Percentiles rank a stretch among this genome's conserved stretches.
phyloP scores from a whole-genome alignment of 2,888 invertebrate species.

The Orthosia gothica region DNA sequence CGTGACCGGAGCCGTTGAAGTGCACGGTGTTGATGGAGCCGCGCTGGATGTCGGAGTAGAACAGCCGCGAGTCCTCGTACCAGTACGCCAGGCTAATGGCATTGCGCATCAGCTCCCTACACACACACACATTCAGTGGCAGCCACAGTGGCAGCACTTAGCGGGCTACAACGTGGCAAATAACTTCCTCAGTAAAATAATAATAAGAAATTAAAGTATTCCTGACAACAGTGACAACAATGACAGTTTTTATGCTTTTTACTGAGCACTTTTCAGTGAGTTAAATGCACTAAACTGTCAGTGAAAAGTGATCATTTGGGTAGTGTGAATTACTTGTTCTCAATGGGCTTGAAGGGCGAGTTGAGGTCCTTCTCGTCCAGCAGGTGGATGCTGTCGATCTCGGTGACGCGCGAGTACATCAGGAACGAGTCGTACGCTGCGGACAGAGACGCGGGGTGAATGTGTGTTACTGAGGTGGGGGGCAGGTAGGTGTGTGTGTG shows the following conservation, averaged over 20 bases:
- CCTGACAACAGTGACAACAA: no score
- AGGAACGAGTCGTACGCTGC: conserved; percentile 95
- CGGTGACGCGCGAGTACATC: conserved; percentile 95
- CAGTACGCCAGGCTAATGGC: conserved; percentile 97
- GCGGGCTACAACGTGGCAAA: background rate
- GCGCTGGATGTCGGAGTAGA: conserved; percentile 97
- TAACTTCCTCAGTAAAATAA: background rate
- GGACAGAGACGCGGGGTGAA: conserved; percentile 42
- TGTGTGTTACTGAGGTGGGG: background rate
- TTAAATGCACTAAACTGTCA: no score
- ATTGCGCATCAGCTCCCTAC: conserved; percentile 94
- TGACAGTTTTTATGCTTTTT: no score
- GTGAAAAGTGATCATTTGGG: background rate
- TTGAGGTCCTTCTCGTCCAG: conserved; percentile 94
- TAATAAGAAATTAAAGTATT: no score
- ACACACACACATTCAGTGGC: background rate
- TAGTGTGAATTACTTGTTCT: conserved; percentile 87
- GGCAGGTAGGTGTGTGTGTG: background rate
- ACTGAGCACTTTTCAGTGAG: no score
- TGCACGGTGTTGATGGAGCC: conserved; percentile 96
- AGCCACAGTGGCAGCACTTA: background rate
- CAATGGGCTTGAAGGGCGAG: conserved; percentile 94
- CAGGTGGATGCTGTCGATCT: conserved; percentile 96
- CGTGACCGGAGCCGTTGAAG: conserved; percentile 95
- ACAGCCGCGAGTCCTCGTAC: conserved; percentile 93